Base-by-base conservation (phyloP, 1,140 invertebrate genomes). In the Nasonia vitripennis region DNA sequence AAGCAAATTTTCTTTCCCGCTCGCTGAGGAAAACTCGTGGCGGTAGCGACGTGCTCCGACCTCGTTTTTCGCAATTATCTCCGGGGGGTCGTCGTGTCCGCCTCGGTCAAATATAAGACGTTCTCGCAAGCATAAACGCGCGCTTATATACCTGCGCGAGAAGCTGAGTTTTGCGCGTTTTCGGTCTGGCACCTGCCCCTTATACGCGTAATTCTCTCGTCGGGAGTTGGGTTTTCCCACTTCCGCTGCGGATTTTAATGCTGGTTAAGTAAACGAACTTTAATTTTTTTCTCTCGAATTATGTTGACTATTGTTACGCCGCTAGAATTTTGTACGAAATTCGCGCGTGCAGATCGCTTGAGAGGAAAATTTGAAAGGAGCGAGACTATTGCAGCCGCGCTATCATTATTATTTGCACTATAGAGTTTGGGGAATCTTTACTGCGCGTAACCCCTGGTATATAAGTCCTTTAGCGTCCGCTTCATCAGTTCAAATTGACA, bases 51-150 rank as follows among this genome's bases (percentile, higher is more conserved):
- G 83, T 80, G 83, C 41, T 48, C 75, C 78, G 86, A 86, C 74
- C 87, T 88, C 78, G 67, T 90, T 90, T 91, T 78, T 88, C 89
- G 78, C 71, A 90, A 91, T 83, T 88, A 87, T 87, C 84, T 41
- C 78, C 34, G 45, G 48, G 77, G 77, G 87, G 83, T 55, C 80
- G 27, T 41, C 73, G 78, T 34, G 83, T 77, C 70, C 37, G 70
- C 37, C 51, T 45, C 74, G 78, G 17, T 75, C 55, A 20, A 31
- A n/a, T 12, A 45, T 34, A 74, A 55, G 41, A 74, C 68, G 70
- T 78, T 82, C 71, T 80, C 51, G 70, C 80, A 12, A 27, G 31
- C 31, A 10, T 17, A 48, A 27, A 27, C 27, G 31, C 78, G 20
- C 55, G 55, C 45, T 6, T 41, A 51, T 62, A 51, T 62, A 62